Base-by-base conservation (phyloP, 2,888 invertebrate genomes). In the Sarcophaga rosellei region DNA sequence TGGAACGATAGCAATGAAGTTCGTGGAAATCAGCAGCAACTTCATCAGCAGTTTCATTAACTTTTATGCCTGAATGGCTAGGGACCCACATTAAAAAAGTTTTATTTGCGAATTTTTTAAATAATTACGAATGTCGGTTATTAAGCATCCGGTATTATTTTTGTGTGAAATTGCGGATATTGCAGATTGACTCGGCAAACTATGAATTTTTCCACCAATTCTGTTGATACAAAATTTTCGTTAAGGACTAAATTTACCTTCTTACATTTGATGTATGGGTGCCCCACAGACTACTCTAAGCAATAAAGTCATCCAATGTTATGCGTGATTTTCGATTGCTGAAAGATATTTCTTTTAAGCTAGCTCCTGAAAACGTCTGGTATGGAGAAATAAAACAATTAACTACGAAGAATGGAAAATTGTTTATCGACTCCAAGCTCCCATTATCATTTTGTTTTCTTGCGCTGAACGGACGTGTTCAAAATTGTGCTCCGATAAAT, bases 201-300 rank as follows among this genome's bases (percentile, higher is more conserved):
- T 35, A 35, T 35, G 6, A 35, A 35, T 35, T 35, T 35, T 6
- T 6, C 6, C 35, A 17, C 25, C n/a, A 17, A 69, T 25, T 5
- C 17, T 6, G 1, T 65, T 12, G 15, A 44, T 23, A 23, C 23
- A 3, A 23, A 17, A 21, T 72, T 72, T 11, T 62, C 23, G 1
- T n/a, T 10, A 2, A 61, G 3, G 17, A 79, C 35, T 6, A 72
- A 72, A 57, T 79, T 35, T 63, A 57, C 2, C 70, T 72, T 47
- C 53, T 23, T 3, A 11, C 15, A 57, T 79, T 79, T 1, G 63
- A 21, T 17, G 11, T 79, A 21, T 21, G 20, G 1, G 72, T 72
- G 15, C 79, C 77, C 77, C 77, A 78, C 2, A 77, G 15, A 5
- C 63, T 70, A 15, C 72, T 79, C 81, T 44, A 81, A 4, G 69